phyloP scores from a whole-genome alignment of 2,113 vertebrate species.

The Grantiella picta region DNA sequence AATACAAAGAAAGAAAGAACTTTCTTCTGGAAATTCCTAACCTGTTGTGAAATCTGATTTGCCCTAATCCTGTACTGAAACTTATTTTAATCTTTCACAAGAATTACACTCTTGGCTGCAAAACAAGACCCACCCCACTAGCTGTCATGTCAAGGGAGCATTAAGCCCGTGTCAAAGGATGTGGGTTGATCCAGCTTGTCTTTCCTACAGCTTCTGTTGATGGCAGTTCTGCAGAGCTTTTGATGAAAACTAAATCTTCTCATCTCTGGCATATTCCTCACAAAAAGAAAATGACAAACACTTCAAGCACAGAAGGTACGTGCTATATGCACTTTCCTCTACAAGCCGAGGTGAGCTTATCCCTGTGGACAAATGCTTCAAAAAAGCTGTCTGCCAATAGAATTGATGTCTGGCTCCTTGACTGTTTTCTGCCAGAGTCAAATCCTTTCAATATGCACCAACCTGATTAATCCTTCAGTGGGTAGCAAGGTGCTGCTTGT shows the following conservation, averaged over 20 bases:
- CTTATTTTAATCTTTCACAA: slow-evolving; percentile 1
- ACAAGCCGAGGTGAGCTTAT: neutral
- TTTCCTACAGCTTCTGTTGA: neutral
- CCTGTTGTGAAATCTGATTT: neutral
- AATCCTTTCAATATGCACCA: neutral
- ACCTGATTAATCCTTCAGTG: slow-evolving; percentile 18
- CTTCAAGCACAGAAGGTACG: neutral
- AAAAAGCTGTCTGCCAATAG: neutral
- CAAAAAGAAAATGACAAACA: neutral
- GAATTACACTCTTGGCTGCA: neutral
- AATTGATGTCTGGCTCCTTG: neutral
- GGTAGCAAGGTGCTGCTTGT: neutral
- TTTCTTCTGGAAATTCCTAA: neutral
- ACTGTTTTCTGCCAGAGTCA: neutral
- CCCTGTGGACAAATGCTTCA: neutral
- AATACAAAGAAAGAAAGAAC: neutral
- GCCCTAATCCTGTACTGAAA: neutral
- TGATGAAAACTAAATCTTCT: neutral
- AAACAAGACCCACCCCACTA: neutral
- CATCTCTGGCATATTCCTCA: neutral
- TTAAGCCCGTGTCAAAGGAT: neutral
- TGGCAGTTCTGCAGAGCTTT: neutral
- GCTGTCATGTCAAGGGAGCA: neutral
- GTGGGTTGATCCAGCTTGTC: neutral
- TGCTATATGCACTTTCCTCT: neutral